Percentiles rank a stretch among this genome's conserved stretches.
These are phyloP conservation scores for Leptopilina drosophilae DNA, from an alignment of 2,888 invertebrate species.

Conservation along the genomic window DNA sequence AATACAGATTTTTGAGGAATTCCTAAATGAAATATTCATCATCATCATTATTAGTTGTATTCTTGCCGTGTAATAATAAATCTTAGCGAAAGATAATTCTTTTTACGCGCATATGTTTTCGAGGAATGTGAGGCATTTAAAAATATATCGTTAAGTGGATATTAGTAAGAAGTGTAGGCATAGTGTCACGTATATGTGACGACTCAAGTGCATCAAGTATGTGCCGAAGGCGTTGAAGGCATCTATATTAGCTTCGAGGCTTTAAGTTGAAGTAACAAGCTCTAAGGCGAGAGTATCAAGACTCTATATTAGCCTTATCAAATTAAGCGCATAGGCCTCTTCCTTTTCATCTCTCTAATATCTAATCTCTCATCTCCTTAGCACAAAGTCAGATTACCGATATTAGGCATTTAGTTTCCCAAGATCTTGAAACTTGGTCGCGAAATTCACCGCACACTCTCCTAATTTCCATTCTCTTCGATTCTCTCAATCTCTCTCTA, in stretches of 20 bases:
- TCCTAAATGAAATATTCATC: too few relatives aligned
- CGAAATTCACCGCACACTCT: too few relatives aligned
- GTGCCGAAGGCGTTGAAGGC: slow-evolving; percentile 45
- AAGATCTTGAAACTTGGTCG: slow-evolving; percentile 34
- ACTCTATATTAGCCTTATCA: slow-evolving; percentile 43
- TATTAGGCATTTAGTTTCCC: slow-evolving; percentile 12
- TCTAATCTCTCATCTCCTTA: not conserved
- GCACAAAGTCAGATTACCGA: slow-evolving; percentile 5
- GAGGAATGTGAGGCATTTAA: too few relatives aligned
- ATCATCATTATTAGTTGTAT: too few relatives aligned
- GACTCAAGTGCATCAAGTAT: not conserved
- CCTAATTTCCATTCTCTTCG: too few relatives aligned
- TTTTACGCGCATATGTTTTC: too few relatives aligned
- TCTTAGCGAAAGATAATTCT: too few relatives aligned
- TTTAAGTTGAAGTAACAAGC: slow-evolving; percentile 51
- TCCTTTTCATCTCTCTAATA: slow-evolving; percentile 19
- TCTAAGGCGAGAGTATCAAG: slow-evolving; percentile 48
- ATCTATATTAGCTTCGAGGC: slow-evolving; percentile 51
- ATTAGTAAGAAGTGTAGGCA: not conserved
- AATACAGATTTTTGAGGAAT: too few relatives aligned
- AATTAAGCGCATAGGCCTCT: slow-evolving; percentile 43
- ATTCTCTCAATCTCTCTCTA: too few relatives aligned
- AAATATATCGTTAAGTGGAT: slow-evolving; percentile 1
- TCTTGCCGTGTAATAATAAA: too few relatives aligned
- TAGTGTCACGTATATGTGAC: slow-evolving; percentile 2